Percentiles rank a stretch among this genome's conserved stretches.
These are phyloP conservation scores for Epizoanthus ramosus DNA, from an alignment of 92 coral and sea anemone species.

Conservation along the genomic window DNA sequence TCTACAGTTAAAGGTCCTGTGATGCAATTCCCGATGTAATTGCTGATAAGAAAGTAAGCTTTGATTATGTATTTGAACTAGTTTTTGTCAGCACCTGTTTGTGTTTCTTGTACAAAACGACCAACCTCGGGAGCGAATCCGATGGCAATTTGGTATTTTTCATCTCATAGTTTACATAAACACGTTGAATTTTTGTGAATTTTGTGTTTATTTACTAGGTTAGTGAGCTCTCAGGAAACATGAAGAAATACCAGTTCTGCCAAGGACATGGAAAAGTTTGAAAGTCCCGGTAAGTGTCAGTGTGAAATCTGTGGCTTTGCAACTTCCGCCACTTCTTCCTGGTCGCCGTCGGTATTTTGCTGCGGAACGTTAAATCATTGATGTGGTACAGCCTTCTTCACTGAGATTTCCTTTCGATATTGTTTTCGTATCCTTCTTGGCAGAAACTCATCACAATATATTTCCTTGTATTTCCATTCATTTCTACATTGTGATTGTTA, in stretches of 20 bases:
- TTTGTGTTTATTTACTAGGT: slow-evolving; percentile 38
- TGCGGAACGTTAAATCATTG: slow-evolving; percentile 26
- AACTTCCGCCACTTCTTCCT: slow-evolving; percentile 27
- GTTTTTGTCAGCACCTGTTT: slow-evolving; percentile 34
- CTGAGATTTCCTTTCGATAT: slow-evolving; percentile 13
- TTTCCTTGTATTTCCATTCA: background rate
- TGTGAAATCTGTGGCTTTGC: slow-evolving; percentile 35
- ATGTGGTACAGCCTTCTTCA: background rate
- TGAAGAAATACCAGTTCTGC: slow-evolving; percentile 64
- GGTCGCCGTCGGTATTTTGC: background rate
- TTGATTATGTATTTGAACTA: background rate
- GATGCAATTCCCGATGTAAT: slow-evolving; percentile 27
- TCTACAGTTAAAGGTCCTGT: background rate
- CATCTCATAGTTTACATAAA: background rate
- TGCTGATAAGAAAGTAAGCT: slow-evolving; percentile 37
- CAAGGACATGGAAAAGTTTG: slow-evolving; percentile 81
- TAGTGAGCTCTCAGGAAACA: slow-evolving; percentile 50
- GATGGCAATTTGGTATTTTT: background rate
- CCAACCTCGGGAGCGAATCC: background rate
- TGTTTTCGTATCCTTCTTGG: background rate
- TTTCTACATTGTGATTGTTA: background rate
- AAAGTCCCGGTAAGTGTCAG: slow-evolving; percentile 69
- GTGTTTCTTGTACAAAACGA: background rate
- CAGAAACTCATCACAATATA: background rate
- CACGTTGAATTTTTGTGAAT: background rate